These are phyloP conservation scores for Drosophila limbata DNA, from an alignment of 2,888 invertebrate genomes.

Conservation along the genomic window DNA sequence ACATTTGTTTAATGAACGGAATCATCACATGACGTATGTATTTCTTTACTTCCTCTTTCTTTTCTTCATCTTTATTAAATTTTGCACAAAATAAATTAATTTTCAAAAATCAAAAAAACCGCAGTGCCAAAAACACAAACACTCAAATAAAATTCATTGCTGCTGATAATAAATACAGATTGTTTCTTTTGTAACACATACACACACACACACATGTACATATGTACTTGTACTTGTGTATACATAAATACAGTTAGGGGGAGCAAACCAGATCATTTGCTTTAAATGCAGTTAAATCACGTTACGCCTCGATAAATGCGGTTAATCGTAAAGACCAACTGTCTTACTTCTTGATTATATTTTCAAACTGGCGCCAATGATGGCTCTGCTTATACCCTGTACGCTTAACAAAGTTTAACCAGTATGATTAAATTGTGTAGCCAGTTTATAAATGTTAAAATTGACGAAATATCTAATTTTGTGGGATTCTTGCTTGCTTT, in stretches of 20 bases:
- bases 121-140: background rate
- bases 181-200: constrained; percentile 16
- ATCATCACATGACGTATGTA: constrained; percentile 31
- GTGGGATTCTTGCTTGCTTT: too few relatives aligned
- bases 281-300: constrained; percentile 76
- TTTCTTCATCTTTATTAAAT: background rate
- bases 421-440: background rate
- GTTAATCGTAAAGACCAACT: constrained; percentile 61
- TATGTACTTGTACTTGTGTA: background rate
- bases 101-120: constrained; percentile 28
- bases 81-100: constrained; percentile 44
- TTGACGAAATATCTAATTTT: too few relatives aligned
- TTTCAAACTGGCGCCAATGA: constrained; percentile 14
- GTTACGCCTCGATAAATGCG: constrained; percentile 78
- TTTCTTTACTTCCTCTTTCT: constrained; percentile 2
- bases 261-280: constrained; percentile 68
- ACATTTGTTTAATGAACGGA: constrained; percentile 9
- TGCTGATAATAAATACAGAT: constrained; percentile 50
- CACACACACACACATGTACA: background rate
- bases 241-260: constrained; percentile 17
- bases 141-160: constrained; percentile 18
- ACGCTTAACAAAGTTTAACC: background rate
- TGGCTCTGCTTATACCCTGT: constrained; percentile 26
- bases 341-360: constrained; percentile 42
- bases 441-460: too few relatives aligned